These are phyloP conservation scores for Torymus auratus DNA, from an alignment of 2,888 invertebrate genomes.

Conservation along the genomic window DNA sequence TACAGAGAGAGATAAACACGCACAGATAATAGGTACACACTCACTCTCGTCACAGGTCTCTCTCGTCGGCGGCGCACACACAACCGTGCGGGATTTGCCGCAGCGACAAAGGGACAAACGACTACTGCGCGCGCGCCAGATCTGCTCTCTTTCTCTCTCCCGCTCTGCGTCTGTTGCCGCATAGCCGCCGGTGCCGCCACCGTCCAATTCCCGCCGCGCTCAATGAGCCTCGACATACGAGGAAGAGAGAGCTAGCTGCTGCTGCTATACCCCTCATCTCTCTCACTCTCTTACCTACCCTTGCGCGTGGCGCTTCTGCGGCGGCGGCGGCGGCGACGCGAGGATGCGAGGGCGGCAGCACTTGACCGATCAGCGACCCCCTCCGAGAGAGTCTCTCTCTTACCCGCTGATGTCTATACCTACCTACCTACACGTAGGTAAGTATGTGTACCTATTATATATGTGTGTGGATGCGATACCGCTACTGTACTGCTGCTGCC, in stretches of 20 bases:
- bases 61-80: background rate
- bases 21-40: too few relatives aligned
- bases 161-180: conserved; percentile 58
- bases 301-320: background rate
- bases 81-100: background rate
- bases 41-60: background rate
- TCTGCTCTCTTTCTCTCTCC: conserved; percentile 58
- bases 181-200: conserved; percentile 70
- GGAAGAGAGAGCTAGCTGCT: too few relatives aligned
- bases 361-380: conserved; percentile 53
- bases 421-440: too few relatives aligned
- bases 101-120: background rate
- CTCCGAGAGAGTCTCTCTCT: conserved; percentile 57
- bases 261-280: background rate
- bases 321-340: too few relatives aligned
- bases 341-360: conserved; percentile 11
- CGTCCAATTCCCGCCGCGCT: conserved; percentile 46
- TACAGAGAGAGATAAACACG: too few relatives aligned
- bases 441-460: too few relatives aligned
- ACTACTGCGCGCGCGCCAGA: background rate
- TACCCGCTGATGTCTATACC: background rate
- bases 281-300: conserved; percentile 11
- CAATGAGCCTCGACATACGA: background rate
- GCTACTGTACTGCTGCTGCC: too few relatives aligned
- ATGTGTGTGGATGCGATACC: too few relatives aligned